These are phyloP conservation scores for Luperina nickerlii DNA, from an alignment of 2,888 invertebrate genomes.

Conservation along the genomic window DNA sequence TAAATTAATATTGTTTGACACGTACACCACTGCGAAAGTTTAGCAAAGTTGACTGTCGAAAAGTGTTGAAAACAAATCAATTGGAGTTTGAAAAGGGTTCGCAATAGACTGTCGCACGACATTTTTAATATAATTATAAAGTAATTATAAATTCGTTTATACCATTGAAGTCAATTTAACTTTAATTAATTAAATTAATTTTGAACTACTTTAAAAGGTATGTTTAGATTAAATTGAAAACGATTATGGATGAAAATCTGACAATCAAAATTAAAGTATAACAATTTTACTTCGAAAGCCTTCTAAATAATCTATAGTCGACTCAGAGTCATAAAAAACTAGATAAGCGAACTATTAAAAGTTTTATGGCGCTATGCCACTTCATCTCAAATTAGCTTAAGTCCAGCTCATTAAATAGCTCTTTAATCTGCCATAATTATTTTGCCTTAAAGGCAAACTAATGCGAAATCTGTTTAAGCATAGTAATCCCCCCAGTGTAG, in stretches of 20 bases:
- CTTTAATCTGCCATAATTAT: background rate
- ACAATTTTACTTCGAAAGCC: background rate
- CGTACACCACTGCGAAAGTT: background rate
- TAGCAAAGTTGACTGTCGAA: background rate
- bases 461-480: background rate
- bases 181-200: constrained; percentile 15
- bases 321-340: background rate
- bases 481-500: background rate
- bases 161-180: constrained; percentile 26
- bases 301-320: background rate
- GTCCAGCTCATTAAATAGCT: background rate
- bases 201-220: constrained; percentile 8
- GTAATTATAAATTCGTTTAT: constrained; percentile 39
- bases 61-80: constrained; percentile 32
- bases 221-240: constrained; percentile 14
- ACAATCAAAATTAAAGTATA: background rate
- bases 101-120: constrained; percentile 9
- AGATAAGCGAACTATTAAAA: background rate
- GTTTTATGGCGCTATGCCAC: background rate
- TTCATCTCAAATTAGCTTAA: background rate
- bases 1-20: background rate
- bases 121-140: constrained; percentile 38
- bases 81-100: constrained; percentile 27
- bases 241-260: background rate
- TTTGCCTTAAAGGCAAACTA: background rate